Evolutionary conservation across 2,888 invertebrate genomes (phyloP).

Genomic region (Schizaphis graminum): DNA sequence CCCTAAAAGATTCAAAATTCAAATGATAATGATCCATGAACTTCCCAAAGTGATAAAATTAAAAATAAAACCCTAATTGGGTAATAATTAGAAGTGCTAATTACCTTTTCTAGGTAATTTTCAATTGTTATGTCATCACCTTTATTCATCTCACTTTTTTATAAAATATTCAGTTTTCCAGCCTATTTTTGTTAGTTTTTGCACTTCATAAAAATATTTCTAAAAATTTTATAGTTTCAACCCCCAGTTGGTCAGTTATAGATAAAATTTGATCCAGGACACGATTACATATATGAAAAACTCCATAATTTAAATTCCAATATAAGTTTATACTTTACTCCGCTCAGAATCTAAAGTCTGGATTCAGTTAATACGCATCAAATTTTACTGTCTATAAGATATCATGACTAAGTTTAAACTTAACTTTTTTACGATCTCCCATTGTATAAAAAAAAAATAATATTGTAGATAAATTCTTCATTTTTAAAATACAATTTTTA

Average conservation of each 20-base stretch:
- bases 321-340: background rate
- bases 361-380: background rate
- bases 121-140: background rate
- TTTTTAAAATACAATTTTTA: background rate
- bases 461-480: background rate
- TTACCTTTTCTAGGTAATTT: background rate
- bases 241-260: background rate
- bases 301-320: no score
- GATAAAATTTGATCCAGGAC: background rate
- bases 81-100: background rate
- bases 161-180: background rate
- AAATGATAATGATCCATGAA: no score
- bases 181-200: no score
- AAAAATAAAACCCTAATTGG: background rate
- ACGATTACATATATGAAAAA: no score
- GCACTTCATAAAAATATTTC: no score
- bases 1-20: no score
- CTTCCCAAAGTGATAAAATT: no score
- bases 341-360: background rate
- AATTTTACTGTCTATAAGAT: background rate
- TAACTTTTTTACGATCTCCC: background rate
- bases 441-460: background rate
- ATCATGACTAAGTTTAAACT: background rate
- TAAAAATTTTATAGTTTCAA: background rate
- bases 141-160: background rate